Conservation (phyloP, 2,888 invertebrate species). For the Caradrina clavipalpis region DNA sequence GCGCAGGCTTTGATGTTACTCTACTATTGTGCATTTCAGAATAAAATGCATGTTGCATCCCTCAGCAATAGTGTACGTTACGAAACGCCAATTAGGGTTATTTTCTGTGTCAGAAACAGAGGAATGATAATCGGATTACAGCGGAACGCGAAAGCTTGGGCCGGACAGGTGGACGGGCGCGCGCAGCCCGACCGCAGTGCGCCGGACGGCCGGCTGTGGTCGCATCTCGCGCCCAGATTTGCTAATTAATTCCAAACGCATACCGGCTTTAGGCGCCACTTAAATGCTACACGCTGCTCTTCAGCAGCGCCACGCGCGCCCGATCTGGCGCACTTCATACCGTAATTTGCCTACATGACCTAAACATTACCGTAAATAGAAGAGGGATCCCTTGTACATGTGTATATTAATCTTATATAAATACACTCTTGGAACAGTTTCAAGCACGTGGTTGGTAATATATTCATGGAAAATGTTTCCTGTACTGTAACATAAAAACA, state of each 20-base stretch:
- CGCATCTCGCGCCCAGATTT: slow-evolving; percentile 76
- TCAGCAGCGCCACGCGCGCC: slow-evolving; percentile 50
- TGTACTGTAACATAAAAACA: slow-evolving; percentile 47
- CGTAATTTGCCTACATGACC: slow-evolving; percentile 65
- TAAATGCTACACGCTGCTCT: slow-evolving; percentile 65
- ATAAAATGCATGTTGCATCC: slow-evolving; percentile 59
- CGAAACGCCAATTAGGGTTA: slow-evolving; percentile 70
- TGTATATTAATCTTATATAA: slow-evolving; percentile 54
- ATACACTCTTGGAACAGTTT: slow-evolving; percentile 49
- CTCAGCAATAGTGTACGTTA: slow-evolving; percentile 58
- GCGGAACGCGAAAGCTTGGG: slow-evolving; percentile 69
- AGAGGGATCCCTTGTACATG: slow-evolving; percentile 68
- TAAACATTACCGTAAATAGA: slow-evolving; percentile 69
- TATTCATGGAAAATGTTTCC: slow-evolving; percentile 53
- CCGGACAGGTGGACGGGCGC: slow-evolving; percentile 78
- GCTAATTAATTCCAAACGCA: slow-evolving; percentile 82
- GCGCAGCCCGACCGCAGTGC: slow-evolving; percentile 71
- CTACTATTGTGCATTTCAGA: slow-evolving; percentile 34
- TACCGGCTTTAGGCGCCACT: slow-evolving; percentile 67
- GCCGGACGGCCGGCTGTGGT: slow-evolving; percentile 74
- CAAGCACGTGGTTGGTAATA: slow-evolving; percentile 33
- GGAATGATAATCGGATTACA: slow-evolving; percentile 80
- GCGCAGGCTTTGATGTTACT: slow-evolving; percentile 24
- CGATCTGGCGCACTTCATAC: slow-evolving; percentile 57
- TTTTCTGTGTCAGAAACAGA: slow-evolving; percentile 73